These are phyloP conservation scores for Stomorhina lunata DNA, from an alignment of 2,888 invertebrate species.

Conservation along the genomic window DNA sequence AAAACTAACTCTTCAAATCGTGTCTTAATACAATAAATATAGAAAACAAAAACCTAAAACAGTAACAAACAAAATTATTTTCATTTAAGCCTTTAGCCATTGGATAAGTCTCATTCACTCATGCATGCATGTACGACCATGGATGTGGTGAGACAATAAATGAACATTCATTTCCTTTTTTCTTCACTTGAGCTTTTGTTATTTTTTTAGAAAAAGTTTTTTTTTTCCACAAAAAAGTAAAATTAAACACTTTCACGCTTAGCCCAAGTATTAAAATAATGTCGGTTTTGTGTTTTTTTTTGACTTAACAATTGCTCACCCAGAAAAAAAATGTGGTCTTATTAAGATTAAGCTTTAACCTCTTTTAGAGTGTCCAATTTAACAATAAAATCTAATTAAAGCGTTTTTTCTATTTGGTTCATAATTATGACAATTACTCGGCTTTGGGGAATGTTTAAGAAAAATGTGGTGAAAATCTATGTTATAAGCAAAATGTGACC, in stretches of 20 bases:
- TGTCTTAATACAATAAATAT: slow-evolving; percentile 18
- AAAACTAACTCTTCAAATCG: slow-evolving; percentile 19
- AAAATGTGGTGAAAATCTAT: slow-evolving; percentile 5
- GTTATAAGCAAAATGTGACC: slow-evolving; percentile 16
- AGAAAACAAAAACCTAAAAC: not conserved
- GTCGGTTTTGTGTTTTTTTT: not conserved
- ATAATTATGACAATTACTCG: slow-evolving; percentile 30
- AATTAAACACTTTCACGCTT: slow-evolving; percentile 47
- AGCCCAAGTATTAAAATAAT: not conserved
- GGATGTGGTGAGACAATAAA: slow-evolving; percentile 7
- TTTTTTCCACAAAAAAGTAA: slow-evolving; percentile 22
- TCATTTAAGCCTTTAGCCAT: slow-evolving; percentile 2
- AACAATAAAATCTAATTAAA: slow-evolving; percentile 37
- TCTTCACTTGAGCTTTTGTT: not conserved
- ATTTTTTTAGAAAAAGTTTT: too few relatives aligned
- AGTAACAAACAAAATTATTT: not conserved
- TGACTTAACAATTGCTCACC: not conserved
- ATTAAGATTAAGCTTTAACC: not conserved
- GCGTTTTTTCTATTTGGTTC: slow-evolving; percentile 1
- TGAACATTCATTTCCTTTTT: slow-evolving; percentile 22
- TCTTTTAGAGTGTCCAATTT: slow-evolving; percentile 8
- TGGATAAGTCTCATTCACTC: too few relatives aligned
- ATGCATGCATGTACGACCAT: not conserved
- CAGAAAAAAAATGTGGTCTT: slow-evolving; percentile 11
- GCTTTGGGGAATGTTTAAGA: not conserved